These are phyloP conservation scores for Pararge aegeria DNA, from an alignment of 1,140 invertebrate species.

Conservation along the genomic window DNA sequence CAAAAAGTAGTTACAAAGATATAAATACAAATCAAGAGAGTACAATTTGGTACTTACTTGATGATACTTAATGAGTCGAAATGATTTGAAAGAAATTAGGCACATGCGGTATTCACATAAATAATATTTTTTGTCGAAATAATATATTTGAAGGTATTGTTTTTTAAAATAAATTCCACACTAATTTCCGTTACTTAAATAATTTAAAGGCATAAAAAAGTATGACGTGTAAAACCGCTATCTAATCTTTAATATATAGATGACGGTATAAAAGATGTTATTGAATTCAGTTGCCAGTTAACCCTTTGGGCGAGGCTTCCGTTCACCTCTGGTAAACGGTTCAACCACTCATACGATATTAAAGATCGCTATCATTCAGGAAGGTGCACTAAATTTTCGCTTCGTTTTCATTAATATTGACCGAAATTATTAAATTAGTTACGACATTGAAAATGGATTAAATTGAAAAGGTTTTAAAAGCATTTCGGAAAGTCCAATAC, in stretches of 20 bases:
- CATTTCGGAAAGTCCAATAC: neutral
- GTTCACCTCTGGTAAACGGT: conserved; percentile 53
- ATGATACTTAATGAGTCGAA: no score
- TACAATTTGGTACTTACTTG: no score
- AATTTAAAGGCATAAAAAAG: no score
- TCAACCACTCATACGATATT: conserved; percentile 71
- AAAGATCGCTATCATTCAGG: conserved; percentile 71
- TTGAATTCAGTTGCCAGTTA: conserved; percentile 49
- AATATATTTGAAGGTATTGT: no score
- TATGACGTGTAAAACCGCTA: neutral
- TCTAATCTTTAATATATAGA: neutral
- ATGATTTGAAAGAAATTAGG: no score
- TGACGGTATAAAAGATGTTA: conserved; percentile 39
- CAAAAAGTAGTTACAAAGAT: no score
- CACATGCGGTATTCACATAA: no score
- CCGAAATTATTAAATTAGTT: conserved; percentile 10
- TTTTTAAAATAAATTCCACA: no score
- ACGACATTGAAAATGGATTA: neutral
- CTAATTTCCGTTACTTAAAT: no score
- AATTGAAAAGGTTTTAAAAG: neutral
- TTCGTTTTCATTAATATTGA: conserved; percentile 64
- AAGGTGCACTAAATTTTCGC: conserved; percentile 58
- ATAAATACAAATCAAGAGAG: no score
- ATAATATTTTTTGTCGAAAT: no score
- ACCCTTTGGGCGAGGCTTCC: conserved; percentile 63